Evolutionary conservation across 1,140 invertebrate species (phyloP).

Genomic region (Drosophila novamexicana): DNA sequence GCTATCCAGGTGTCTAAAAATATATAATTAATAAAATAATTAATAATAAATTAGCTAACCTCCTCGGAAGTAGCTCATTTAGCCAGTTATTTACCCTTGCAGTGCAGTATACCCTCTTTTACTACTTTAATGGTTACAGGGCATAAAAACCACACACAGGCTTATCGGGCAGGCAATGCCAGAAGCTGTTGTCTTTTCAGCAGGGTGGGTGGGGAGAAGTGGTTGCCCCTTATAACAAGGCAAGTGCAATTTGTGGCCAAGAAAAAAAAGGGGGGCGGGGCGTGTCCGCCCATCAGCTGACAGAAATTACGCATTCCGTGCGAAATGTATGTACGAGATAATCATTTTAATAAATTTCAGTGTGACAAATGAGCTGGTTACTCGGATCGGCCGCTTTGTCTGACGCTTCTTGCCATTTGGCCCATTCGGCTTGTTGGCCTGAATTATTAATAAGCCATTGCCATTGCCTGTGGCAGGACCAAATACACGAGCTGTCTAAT

Average conservation of each 20-base stretch:
- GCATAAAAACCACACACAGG: slow-evolving; percentile 13
- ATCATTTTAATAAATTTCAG: slow-evolving; percentile 83
- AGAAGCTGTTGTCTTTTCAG: slow-evolving; percentile 45
- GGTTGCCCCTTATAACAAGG: slow-evolving; percentile 30
- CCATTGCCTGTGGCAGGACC: slow-evolving; percentile 1
- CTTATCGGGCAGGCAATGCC: slow-evolving; percentile 14
- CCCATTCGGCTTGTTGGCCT: slow-evolving; percentile 37
- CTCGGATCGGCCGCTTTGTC: slow-evolving; percentile 1
- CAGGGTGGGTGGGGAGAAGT: not conserved
- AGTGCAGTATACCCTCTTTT: not conserved
- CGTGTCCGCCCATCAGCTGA: slow-evolving; percentile 24
- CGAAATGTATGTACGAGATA: slow-evolving; percentile 79
- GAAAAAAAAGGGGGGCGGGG: slow-evolving; percentile 7
- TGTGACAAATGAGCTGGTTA: slow-evolving; percentile 73
- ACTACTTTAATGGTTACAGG: not conserved
- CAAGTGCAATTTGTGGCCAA: slow-evolving; percentile 42
- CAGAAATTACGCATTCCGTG: slow-evolving; percentile 80
- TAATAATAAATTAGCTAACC: too few relatives aligned
- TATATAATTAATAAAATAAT: too few relatives aligned
- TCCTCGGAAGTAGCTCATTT: not conserved
- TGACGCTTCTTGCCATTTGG: slow-evolving; percentile 2
- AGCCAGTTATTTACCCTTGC: not conserved
- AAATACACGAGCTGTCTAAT: slow-evolving; percentile 34
- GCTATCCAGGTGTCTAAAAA: too few relatives aligned
- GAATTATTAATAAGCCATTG: slow-evolving; percentile 72